Percentiles rank a stretch among this genome's conserved stretches.
Conservation (phyloP, 35 echinoderm and acorn worm genomes). For the Ophioderma brevispina region DNA sequence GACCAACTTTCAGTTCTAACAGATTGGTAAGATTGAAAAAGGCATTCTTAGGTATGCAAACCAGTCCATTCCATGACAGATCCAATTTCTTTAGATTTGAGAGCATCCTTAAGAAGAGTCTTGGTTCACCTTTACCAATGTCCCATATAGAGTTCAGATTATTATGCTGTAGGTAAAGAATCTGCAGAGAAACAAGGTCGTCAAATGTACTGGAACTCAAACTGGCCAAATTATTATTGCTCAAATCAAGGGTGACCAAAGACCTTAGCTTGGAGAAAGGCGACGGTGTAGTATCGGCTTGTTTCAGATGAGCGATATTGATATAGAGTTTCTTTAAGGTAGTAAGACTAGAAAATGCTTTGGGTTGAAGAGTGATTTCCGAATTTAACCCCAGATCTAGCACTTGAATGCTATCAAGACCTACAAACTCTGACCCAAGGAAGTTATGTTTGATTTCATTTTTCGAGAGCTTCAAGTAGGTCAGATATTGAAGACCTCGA, state of each 20-base stretch:
- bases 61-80: slow-evolving; percentile 76
- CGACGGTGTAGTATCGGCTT: slow-evolving; percentile 38
- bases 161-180: slow-evolving; percentile 84
- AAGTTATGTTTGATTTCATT: slow-evolving; percentile 67
- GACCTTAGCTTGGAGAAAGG: slow-evolving; percentile 50
- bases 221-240: slow-evolving; percentile 76
- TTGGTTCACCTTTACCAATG: neutral
- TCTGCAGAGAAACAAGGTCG: slow-evolving; percentile 34
- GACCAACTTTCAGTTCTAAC: slow-evolving; percentile 34
- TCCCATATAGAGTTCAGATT: slow-evolving; percentile 61
- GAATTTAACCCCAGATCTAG: slow-evolving; percentile 65
- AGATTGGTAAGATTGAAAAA: slow-evolving; percentile 34
- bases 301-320: slow-evolving; percentile 45
- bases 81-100: slow-evolving; percentile 42
- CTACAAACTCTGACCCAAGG: slow-evolving; percentile 62
- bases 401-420: slow-evolving; percentile 41
- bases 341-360: slow-evolving; percentile 50
- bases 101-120: slow-evolving; percentile 35
- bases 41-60: slow-evolving; percentile 36
- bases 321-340: slow-evolving; percentile 61
- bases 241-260: slow-evolving; percentile 66
- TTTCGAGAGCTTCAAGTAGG: slow-evolving; percentile 63
- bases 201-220: slow-evolving; percentile 48
- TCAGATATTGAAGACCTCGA: slow-evolving; percentile 36
- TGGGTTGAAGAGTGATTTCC: slow-evolving; percentile 12